Evolutionary conservation across 2,797 vertebrate species (phyloP).

Genomic region (Tamandua tetradactyla): DNA sequence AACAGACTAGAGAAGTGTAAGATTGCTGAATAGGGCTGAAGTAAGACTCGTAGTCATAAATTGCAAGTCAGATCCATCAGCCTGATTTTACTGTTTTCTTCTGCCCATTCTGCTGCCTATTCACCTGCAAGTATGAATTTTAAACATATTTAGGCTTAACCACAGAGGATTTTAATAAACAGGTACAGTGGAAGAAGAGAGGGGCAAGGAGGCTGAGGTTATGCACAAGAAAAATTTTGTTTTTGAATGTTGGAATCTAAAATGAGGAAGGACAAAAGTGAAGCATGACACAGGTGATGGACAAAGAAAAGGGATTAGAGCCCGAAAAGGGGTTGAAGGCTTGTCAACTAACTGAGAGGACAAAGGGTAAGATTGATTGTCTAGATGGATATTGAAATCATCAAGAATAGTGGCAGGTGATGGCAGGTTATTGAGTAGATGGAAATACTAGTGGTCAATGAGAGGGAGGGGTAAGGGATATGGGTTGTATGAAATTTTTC

Average conservation of each 20-base stretch:
- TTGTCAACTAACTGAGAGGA: not conserved
- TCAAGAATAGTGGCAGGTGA: not conserved
- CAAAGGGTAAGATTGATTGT: not conserved
- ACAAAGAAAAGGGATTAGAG: not conserved
- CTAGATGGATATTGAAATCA: not conserved
- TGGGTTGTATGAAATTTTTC: no score
- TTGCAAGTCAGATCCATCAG: not conserved
- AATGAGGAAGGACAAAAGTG: not conserved
- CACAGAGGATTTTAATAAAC: constrained; percentile 1
- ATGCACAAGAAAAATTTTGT: not conserved
- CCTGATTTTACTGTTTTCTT: not conserved
- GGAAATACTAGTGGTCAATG: no score
- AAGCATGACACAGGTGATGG: not conserved
- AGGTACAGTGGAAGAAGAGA: not conserved
- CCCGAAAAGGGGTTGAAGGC: not conserved
- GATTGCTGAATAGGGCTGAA: not conserved
- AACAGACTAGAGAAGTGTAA: not conserved
- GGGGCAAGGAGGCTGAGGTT: not conserved
- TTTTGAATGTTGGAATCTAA: not conserved
- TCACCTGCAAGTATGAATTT: not conserved
- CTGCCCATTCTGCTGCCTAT: not conserved
- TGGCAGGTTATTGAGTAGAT: no score
- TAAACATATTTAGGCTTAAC: not conserved
- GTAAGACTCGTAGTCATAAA: not conserved
- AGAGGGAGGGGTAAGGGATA: no score